phyloP scores from a whole-genome alignment of 2,888 invertebrate species.

The Lasioglossum zephyrum region DNA sequence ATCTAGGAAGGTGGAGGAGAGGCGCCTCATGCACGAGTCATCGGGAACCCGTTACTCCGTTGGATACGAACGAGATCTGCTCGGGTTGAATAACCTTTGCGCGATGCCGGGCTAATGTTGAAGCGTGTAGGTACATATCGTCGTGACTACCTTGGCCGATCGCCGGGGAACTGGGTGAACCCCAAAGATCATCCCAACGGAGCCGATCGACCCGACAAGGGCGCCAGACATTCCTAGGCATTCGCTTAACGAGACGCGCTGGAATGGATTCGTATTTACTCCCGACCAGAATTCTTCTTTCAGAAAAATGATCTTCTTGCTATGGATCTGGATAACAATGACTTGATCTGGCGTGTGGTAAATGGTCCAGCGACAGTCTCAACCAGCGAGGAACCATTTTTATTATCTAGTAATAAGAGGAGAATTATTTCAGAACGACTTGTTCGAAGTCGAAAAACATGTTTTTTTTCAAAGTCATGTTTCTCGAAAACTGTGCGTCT shows the following conservation, averaged over 20 bases:
- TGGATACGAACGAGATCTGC: conserved; percentile 70
- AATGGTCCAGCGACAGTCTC: too few relatives aligned
- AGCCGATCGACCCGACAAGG: not conserved
- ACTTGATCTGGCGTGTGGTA: not conserved
- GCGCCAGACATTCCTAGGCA: not conserved
- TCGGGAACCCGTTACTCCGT: conserved; percentile 79
- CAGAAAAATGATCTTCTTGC: not conserved
- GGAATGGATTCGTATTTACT: not conserved
- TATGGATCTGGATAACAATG: not conserved
- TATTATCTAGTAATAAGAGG: too few relatives aligned
- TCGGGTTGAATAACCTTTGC: conserved; percentile 82
- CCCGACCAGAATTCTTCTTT: not conserved
- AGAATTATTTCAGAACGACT: too few relatives aligned
- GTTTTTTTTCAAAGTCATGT: too few relatives aligned
- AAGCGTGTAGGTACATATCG: conserved; percentile 22
- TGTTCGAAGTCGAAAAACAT: too few relatives aligned
- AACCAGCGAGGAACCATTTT: too few relatives aligned
- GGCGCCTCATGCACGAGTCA: conserved; percentile 64
- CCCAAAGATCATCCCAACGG: conserved; percentile 7
- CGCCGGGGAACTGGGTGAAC: conserved; percentile 64
- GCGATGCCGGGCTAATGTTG: conserved; percentile 46
- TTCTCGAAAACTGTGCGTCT: too few relatives aligned
- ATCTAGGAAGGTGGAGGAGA: conserved; percentile 69
- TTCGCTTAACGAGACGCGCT: conserved; percentile 14
- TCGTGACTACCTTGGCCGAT: conserved; percentile 51